Conservation (phyloP, 1,140 invertebrate genomes). For the Proctacanthus coquilletti region DNA sequence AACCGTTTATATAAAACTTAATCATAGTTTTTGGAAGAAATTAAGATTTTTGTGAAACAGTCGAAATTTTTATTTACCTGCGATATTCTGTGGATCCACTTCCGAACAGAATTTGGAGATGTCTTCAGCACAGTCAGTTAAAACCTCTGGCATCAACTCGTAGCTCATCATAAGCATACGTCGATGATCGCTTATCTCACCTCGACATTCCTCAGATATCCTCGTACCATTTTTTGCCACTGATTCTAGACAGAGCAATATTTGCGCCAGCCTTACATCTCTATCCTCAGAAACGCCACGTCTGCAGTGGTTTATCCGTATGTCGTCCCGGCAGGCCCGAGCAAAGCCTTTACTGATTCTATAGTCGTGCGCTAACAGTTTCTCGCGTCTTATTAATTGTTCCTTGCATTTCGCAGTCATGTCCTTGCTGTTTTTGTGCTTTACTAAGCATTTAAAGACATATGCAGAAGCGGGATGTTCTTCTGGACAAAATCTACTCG, state of each 20-base stretch:
- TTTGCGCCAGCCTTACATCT: constrained; percentile 72
- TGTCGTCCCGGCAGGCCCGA: constrained; percentile 79
- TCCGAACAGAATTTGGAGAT: constrained; percentile 57
- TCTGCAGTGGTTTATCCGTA: constrained; percentile 62
- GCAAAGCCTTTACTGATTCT: constrained; percentile 76
- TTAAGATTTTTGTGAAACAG: too few species aligned
- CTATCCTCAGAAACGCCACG: constrained; percentile 63
- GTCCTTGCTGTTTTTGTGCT: constrained; percentile 60
- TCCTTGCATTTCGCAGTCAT: constrained; percentile 62
- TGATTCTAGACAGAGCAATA: constrained; percentile 84
- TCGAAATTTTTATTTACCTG: too few species aligned
- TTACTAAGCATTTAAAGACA: constrained; percentile 84
- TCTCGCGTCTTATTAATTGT: constrained; percentile 70
- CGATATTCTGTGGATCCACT: constrained; percentile 39
- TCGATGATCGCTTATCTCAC: constrained; percentile 80
- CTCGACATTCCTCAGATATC: constrained; percentile 57
- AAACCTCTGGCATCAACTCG: constrained; percentile 79
- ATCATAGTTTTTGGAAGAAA: too few species aligned
- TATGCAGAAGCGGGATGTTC: constrained; percentile 50
- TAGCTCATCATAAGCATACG: constrained; percentile 87
- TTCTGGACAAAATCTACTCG: constrained; percentile 51
- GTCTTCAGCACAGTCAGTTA: constrained; percentile 74
- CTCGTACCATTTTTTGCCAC: constrained; percentile 60
- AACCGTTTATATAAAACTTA: too few species aligned
- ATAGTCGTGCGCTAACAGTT: constrained; percentile 81